Conservation (phyloP, 2,113 vertebrate genomes). For the Cinclus cinclus region DNA sequence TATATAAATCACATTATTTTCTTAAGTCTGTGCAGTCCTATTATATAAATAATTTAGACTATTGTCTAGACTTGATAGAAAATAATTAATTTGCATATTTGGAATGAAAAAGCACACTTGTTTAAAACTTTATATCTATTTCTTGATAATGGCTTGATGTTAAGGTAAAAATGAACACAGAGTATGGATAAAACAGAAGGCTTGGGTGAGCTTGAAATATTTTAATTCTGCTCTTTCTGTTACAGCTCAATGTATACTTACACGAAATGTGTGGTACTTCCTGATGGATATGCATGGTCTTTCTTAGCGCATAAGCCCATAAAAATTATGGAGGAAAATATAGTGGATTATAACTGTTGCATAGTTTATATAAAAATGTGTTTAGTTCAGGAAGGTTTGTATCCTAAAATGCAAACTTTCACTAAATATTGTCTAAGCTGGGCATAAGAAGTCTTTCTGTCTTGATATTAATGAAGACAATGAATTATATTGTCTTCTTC, state of each 20-base stretch:
- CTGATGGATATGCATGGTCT: background rate
- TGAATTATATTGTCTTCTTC: background rate
- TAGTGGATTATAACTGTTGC: background rate
- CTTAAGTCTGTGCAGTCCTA: background rate
- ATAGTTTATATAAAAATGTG: background rate
- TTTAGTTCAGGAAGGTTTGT: background rate
- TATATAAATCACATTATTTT: background rate
- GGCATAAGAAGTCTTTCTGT: background rate
- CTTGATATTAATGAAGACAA: background rate
- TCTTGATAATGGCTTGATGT: background rate
- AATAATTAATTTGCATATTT: background rate
- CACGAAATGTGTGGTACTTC: background rate
- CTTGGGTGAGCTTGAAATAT: rapidly evolving
- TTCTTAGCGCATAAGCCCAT: background rate
- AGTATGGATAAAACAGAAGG: background rate
- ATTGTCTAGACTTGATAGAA: background rate
- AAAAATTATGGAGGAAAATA: background rate
- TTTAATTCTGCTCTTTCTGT: background rate
- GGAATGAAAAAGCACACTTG: background rate
- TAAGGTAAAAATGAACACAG: background rate
- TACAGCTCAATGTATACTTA: background rate
- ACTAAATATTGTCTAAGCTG: background rate
- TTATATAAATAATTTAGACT: background rate
- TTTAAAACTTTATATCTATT: background rate
- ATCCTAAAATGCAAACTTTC: background rate